These are phyloP conservation scores for Planiliza haematocheilus DNA, from an alignment of 2,113 vertebrate genomes.

Conservation along the genomic window DNA sequence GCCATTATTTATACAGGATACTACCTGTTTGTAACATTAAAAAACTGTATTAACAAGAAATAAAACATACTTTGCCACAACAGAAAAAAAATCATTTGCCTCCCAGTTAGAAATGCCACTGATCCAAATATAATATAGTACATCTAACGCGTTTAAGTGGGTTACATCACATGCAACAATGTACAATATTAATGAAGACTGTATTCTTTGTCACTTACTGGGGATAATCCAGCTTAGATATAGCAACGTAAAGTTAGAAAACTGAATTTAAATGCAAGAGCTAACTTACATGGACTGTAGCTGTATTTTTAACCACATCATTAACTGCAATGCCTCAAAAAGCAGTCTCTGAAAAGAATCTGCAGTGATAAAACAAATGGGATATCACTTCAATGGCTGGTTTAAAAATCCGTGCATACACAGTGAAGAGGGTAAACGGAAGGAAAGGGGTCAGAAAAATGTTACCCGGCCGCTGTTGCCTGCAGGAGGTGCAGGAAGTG, in stretches of 20 bases:
- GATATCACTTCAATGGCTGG: neutral
- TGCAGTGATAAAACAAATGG: slow-evolving; percentile 4
- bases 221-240: neutral
- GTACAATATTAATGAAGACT: no score
- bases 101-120: no score
- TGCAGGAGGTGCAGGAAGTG: neutral
- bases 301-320: neutral
- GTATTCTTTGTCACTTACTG: neutral
- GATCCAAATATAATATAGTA: no score
- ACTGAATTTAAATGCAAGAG: no score
- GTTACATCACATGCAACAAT: no score
- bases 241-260: neutral
- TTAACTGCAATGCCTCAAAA: neutral
- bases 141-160: no score
- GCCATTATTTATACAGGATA: no score
- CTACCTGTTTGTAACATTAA: no score
- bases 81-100: no score
- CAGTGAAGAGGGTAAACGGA: neutral
- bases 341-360: neutral
- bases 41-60: no score
- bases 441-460: neutral
- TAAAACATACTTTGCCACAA: no score
- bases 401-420: neutral
- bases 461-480: slow-evolving; percentile 1
- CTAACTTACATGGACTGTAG: no score